Evolutionary conservation across 1,140 invertebrate species (phyloP).

Genomic region (Nasonia vitripennis): DNA sequence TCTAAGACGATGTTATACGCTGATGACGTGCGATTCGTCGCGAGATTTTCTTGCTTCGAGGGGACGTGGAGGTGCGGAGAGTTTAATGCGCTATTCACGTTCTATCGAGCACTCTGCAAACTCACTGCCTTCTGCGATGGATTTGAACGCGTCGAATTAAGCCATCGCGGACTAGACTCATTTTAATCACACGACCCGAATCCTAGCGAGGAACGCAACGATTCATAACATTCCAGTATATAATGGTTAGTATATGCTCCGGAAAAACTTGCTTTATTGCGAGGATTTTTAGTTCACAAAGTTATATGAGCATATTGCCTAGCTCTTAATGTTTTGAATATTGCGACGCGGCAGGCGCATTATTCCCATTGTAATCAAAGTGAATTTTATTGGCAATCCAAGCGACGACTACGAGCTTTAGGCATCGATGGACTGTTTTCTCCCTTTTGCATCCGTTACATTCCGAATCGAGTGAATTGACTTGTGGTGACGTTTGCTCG

Average conservation of each 20-base stretch:
- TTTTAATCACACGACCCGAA: conserved; percentile 1
- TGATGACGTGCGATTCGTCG: background rate
- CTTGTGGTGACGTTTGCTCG: background rate
- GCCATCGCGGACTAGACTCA: conserved; percentile 6
- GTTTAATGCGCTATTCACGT: background rate
- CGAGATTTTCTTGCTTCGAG: background rate
- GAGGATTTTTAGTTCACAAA: background rate
- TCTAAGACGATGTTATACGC: conserved; percentile 60
- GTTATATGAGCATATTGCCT: too few relatives aligned
- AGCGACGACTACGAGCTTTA: background rate
- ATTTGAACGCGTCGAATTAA: background rate
- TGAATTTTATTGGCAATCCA: background rate
- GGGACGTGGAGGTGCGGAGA: conserved; percentile 12
- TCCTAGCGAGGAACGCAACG: conserved; percentile 4
- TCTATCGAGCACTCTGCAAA: background rate
- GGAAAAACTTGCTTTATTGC: too few relatives aligned
- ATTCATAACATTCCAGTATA: conserved; percentile 10
- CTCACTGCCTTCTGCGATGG: conserved; percentile 40
- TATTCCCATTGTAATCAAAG: background rate
- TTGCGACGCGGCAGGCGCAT: background rate
- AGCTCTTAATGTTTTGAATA: background rate
- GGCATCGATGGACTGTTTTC: background rate
- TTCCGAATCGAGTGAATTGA: conserved; percentile 15
- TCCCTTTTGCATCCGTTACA: conserved; percentile 9
- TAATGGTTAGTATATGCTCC: background rate